phyloP scores from a whole-genome alignment of 2,888 invertebrate species.

The Leucophora obtusa region DNA sequence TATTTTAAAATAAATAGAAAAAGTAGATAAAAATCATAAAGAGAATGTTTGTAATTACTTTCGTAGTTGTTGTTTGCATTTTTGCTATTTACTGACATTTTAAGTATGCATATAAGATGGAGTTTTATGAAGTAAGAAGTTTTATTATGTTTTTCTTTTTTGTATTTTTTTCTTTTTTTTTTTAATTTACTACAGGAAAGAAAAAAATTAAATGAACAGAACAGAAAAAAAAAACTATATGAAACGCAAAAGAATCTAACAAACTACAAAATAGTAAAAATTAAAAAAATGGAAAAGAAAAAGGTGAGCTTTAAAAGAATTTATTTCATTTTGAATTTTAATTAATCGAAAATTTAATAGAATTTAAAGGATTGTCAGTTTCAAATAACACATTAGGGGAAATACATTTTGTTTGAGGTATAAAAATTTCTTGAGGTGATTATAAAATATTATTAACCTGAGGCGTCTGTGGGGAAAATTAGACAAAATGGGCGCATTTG shows the following conservation, averaged over 20 bases:
- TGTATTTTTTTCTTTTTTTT: not conserved
- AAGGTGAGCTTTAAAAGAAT: conserved; percentile 3
- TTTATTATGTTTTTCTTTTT: not conserved
- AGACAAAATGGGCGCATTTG: too few relatives aligned
- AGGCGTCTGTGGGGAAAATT: too few relatives aligned
- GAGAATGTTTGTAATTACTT: conserved; percentile 40
- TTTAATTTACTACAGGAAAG: conserved; percentile 13
- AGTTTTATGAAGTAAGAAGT: conserved; percentile 21
- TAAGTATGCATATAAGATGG: conserved; percentile 10
- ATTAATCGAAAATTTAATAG: too few relatives aligned
- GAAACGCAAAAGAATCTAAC: conserved; percentile 32
- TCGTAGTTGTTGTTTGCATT: conserved; percentile 22
- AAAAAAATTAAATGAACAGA: conserved; percentile 24
- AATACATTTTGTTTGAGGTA: too few relatives aligned
- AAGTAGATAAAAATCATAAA: not conserved
- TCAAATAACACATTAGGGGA: too few relatives aligned
- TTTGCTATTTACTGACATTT: conserved; percentile 42
- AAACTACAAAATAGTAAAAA: conserved; percentile 7
- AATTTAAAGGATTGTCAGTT: too few relatives aligned
- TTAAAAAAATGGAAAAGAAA: not conserved
- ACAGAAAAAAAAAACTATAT: conserved; percentile 27
- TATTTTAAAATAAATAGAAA: not conserved
- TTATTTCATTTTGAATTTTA: too few relatives aligned
- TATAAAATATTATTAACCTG: too few relatives aligned
- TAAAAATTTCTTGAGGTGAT: too few relatives aligned